phyloP scores from a whole-genome alignment of 2,888 invertebrate genomes.

The Sclerodermus sp. region DNA sequence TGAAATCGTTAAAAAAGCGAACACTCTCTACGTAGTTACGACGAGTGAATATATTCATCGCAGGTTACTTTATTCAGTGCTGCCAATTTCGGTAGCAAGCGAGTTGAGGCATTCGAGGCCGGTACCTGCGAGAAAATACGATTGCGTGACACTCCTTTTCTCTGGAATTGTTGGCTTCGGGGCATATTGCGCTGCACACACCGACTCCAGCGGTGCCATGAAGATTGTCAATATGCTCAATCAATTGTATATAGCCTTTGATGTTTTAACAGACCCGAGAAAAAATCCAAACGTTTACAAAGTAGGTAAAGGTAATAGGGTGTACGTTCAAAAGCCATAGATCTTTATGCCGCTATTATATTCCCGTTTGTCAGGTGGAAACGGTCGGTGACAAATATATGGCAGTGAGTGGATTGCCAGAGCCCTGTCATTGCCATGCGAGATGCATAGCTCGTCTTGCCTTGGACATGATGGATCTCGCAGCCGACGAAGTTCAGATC shows the following conservation, averaged over 20 bases:
- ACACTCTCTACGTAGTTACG: too few relatives aligned
- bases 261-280: constrained; percentile 89
- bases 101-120: constrained; percentile 90
- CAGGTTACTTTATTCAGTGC: constrained; percentile 90
- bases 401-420: constrained; percentile 94
- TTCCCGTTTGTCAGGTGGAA: constrained; percentile 76
- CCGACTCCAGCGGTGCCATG: constrained; percentile 92
- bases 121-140: constrained; percentile 85
- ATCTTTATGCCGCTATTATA: too few relatives aligned
- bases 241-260: constrained; percentile 90
- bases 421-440: constrained; percentile 86
- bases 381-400: constrained; percentile 98
- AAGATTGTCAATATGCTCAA: constrained; percentile 94
- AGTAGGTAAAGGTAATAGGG: constrained; percentile 67
- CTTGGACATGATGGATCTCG: constrained; percentile 93
- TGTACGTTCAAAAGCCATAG: too few relatives aligned
- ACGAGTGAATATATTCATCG: neutral
- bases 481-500: constrained; percentile 77
- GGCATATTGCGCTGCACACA: constrained; percentile 86
- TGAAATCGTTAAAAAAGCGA: too few relatives aligned
- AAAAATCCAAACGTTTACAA: constrained; percentile 93
- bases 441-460: constrained; percentile 88
- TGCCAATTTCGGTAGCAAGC: constrained; percentile 93
- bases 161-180: constrained; percentile 93
- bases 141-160: constrained; percentile 89